Conservation (phyloP, 2,888 invertebrate species). For the Lepeophtheirus nordmannii region DNA sequence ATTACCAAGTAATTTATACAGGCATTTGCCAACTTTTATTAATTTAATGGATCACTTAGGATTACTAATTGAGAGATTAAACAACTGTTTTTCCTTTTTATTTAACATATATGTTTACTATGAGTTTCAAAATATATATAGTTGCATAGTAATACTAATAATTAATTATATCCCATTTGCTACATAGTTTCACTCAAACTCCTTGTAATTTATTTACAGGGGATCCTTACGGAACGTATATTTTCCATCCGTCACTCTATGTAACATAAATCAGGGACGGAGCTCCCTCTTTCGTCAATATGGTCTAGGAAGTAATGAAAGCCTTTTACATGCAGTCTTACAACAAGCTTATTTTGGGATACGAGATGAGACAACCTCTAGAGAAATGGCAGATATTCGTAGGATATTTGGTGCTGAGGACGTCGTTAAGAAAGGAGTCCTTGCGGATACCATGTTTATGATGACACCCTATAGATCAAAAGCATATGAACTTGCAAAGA, state of each 20-base stretch:
- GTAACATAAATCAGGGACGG: constrained; percentile 21
- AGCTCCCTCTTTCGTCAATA: constrained; percentile 11
- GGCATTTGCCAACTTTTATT: too few species aligned
- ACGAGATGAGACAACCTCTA: not conserved
- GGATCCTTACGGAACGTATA: constrained; percentile 11
- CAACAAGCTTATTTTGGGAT: constrained; percentile 17
- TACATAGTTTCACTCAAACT: too few species aligned
- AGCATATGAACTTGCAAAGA: constrained; percentile 1
- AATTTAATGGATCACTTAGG: too few species aligned
- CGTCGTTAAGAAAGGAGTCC: constrained; percentile 10
- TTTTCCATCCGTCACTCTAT: constrained; percentile 14
- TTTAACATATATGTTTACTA: too few species aligned
- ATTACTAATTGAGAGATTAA: too few species aligned
- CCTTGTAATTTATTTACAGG: not conserved
- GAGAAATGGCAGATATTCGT: not conserved
- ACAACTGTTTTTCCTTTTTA: too few species aligned
- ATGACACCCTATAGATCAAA: constrained; percentile 4
- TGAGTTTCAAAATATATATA: too few species aligned
- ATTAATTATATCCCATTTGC: too few species aligned
- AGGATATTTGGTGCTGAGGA: constrained; percentile 5
- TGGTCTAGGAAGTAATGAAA: constrained; percentile 1
- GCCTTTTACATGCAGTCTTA: constrained; percentile 3
- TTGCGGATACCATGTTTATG: constrained; percentile 13
- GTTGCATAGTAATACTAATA: too few species aligned
- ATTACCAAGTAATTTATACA: too few species aligned